These are phyloP conservation scores for Bruchidius siliquastri DNA, from an alignment of 2,888 invertebrate species.

Conservation along the genomic window DNA sequence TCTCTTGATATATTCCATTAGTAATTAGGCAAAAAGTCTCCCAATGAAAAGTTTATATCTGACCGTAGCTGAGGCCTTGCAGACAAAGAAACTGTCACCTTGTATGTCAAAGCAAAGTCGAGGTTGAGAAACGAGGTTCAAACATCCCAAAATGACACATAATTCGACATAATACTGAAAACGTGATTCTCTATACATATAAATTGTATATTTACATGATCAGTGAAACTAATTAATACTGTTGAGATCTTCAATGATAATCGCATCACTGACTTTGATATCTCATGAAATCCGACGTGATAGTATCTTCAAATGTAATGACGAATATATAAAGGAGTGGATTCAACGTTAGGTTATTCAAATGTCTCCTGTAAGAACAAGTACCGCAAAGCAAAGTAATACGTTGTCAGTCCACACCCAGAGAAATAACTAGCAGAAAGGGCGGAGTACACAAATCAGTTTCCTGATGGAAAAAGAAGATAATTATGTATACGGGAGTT, in stretches of 20 bases:
- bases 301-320: not conserved
- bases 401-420: not conserved
- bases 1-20: too few relatives aligned
- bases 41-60: too few relatives aligned
- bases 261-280: not conserved
- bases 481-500: not conserved
- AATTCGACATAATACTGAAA: not conserved
- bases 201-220: not conserved
- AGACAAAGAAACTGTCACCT: too few relatives aligned
- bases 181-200: not conserved
- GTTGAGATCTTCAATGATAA: not conserved
- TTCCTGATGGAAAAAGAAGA: not conserved
- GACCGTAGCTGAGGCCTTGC: too few relatives aligned
- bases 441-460: not conserved
- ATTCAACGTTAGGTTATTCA: not conserved
- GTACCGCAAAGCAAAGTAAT: not conserved
- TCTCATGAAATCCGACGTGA: not conserved
- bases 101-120: too few relatives aligned
- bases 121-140: not conserved
- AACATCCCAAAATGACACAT: not conserved
- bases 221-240: not conserved
- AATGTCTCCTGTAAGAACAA: not conserved
- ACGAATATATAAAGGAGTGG: not conserved
- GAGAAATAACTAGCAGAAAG: not conserved
- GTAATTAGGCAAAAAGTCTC: too few relatives aligned